These are phyloP conservation scores for Phragmatobia fuliginosa DNA, from an alignment of 2,888 invertebrate genomes.

Conservation along the genomic window DNA sequence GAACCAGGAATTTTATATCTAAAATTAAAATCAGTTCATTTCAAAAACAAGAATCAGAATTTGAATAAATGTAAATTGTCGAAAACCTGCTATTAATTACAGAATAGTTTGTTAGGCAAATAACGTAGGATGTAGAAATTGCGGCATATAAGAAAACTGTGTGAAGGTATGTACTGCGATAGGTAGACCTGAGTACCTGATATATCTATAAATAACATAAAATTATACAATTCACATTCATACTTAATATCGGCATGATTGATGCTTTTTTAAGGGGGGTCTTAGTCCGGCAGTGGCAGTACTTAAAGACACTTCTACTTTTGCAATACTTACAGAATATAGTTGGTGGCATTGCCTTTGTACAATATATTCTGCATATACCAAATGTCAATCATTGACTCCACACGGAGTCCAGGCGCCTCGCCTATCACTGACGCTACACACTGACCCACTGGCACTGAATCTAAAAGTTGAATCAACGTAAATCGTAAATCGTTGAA, in stretches of 20 bases:
- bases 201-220: no score
- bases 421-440: slow-evolving; percentile 81
- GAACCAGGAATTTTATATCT: no score
- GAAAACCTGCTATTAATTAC: not conserved
- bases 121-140: no score
- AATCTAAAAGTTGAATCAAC: slow-evolving; percentile 55
- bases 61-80: not conserved
- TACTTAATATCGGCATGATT: no score
- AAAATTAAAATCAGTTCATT: not conserved
- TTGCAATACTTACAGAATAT: slow-evolving; percentile 62
- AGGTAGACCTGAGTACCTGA: no score
- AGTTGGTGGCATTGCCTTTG: slow-evolving; percentile 66
- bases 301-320: not conserved
- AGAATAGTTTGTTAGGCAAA: no score
- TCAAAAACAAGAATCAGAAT: not conserved
- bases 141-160: no score
- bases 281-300: no score
- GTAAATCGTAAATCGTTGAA: no score
- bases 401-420: slow-evolving; percentile 76
- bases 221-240: not conserved
- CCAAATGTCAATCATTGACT: slow-evolving; percentile 80
- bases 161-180: no score
- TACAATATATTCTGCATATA: slow-evolving; percentile 74
- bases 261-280: no score
- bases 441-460: slow-evolving; percentile 75